Base-by-base conservation (phyloP, 2,888 invertebrate species). In the Pardosa pseudoannulata region DNA sequence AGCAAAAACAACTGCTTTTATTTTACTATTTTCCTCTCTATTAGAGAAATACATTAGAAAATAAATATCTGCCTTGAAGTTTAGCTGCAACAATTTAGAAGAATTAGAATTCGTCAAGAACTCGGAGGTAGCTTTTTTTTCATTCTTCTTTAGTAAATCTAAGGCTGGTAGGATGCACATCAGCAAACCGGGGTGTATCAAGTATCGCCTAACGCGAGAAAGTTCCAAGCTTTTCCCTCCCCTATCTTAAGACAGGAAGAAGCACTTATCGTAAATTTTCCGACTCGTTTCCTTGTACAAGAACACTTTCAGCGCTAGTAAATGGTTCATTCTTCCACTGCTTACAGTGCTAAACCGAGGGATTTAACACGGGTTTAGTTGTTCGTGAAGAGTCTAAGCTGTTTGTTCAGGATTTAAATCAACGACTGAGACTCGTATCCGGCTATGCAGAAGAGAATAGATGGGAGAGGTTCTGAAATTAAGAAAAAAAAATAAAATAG, bases 231-330 rank as follows among this genome's bases (percentile, higher is more conserved):
- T 23, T 19, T 5, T 39, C 56, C 32, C 39, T 68, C 39, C 36
- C 67, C 28, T 56, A 56, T 56, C 65, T 65, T 74, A 81, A 81
- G 56, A 74, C 80, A 81, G 80, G 80, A 81, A 68, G 80, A 56
- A 68, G 80, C 80, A 81, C 80, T 74, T 81, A 81, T 81, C 80
- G 80, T 81, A 81, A 81, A 81, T 81, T 81, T 81, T 81, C 80
- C 74, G 74, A 28, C 80, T 56, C 68, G 80, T 74, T 81, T 81
- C 19, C 27, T 65, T 56, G 70, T 27, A 56, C 23, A 23, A 56
- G 56, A 23, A 11, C 16, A 56, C 56, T 56, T 56, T 56, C 56
- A 56, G 23, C 56, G 56, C 56, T 23, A 23, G 56, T 56, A 56
- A 56, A 23, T 23, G 56, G 23, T 11, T 23, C 56, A 56, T 56